Percentiles rank a stretch among this genome's conserved stretches.
Evolutionary conservation across 2,888 invertebrate species (phyloP).

Genomic region (Clepsis dumicolana): DNA sequence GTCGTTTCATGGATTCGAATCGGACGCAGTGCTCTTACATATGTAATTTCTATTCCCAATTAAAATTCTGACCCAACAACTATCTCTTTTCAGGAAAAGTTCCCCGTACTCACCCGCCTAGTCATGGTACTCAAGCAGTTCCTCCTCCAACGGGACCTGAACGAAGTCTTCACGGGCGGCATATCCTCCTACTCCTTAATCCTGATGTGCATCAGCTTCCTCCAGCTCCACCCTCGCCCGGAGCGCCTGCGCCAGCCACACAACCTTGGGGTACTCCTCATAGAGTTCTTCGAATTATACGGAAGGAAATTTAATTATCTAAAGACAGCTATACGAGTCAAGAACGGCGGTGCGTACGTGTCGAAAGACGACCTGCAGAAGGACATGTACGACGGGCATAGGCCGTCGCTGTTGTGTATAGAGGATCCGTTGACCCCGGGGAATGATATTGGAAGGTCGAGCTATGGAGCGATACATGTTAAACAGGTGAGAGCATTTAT

Average conservation of each 20-base stretch:
- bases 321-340: conserved; percentile 96
- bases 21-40: no score
- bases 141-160: conserved; percentile 98
- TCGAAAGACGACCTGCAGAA: conserved; percentile 96
- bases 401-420: conserved; percentile 97
- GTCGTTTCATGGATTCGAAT: no score
- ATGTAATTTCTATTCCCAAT: no score
- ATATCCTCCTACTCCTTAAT: conserved; percentile 99
- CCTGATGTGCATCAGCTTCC: conserved; percentile 99
- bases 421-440: conserved; percentile 98
- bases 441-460: conserved; percentile 99
- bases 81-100: conserved; percentile 85
- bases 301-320: conserved; percentile 98
- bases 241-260: conserved; percentile 88
- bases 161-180: conserved; percentile 99
- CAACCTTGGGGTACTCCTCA: conserved; percentile 97
- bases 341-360: conserved; percentile 97
- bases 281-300: conserved; percentile 99
- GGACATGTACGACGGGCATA: conserved; percentile 97
- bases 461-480: conserved; percentile 96
- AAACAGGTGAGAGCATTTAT: conserved; percentile 70
- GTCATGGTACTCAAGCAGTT: conserved; percentile 99
- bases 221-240: conserved; percentile 95
- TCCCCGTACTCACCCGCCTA: conserved; percentile 96
- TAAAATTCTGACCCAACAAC: background rate